phyloP scores from a whole-genome alignment of 2,797 vertebrate species.

The Siniperca obscura region DNA sequence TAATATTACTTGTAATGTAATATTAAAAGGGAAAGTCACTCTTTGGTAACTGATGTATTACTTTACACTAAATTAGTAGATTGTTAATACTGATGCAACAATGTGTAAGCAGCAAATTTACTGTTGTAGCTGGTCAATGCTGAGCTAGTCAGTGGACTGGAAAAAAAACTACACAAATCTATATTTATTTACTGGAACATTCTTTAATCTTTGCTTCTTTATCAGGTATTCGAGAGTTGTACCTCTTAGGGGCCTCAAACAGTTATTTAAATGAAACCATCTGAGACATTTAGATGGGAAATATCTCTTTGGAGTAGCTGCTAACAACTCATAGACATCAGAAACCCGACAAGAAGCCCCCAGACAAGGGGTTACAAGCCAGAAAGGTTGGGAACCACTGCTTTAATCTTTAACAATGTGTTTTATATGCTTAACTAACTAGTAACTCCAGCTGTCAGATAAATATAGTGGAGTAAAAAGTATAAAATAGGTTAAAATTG shows the following conservation, averaged over 20 bases:
- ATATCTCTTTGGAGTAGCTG: not conserved
- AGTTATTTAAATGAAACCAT: not conserved
- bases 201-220: not conserved
- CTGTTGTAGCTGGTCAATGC: not conserved
- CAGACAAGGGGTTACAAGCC: not conserved
- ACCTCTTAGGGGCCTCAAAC: not conserved
- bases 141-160: not conserved
- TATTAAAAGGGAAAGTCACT: not conserved
- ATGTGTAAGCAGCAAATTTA: constrained; percentile 12
- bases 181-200: not conserved
- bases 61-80: not conserved
- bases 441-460: not conserved
- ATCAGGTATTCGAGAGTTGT: not conserved
- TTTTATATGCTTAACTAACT: not conserved
- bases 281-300: constrained; percentile 5
- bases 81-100: constrained; percentile 23
- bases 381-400: not conserved
- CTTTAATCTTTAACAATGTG: not conserved
- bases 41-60: not conserved
- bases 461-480: not conserved
- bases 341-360: not conserved
- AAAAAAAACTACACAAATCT: not conserved
- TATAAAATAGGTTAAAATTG: not conserved
- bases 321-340: not conserved
- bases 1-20: not conserved